Evolutionary conservation across 2,888 invertebrate genomes (phyloP).

Genomic region (Philaethria dido): DNA sequence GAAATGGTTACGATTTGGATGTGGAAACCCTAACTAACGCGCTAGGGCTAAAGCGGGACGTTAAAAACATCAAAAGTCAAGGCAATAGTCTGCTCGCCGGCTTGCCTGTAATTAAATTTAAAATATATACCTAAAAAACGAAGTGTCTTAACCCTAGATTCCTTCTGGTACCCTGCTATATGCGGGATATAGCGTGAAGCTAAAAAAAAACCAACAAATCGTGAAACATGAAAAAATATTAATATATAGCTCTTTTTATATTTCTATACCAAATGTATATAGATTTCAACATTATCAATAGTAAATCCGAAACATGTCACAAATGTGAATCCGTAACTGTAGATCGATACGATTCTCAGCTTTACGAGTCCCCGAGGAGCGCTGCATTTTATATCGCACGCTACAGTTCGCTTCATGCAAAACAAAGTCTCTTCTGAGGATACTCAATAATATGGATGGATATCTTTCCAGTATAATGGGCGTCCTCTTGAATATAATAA

Average conservation of each 20-base stretch:
- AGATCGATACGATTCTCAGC: slow-evolving; percentile 30
- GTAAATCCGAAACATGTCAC: slow-evolving; percentile 25
- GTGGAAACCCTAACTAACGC: no score
- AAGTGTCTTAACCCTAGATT: no score
- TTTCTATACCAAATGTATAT: neutral
- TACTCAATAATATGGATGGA: slow-evolving; percentile 14
- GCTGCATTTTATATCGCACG: slow-evolving; percentile 35
- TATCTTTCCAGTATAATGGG: slow-evolving; percentile 3
- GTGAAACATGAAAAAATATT: neutral
- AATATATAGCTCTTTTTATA: neutral
- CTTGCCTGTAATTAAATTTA: no score
- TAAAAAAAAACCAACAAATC: no score
- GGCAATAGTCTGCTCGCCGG: no score
- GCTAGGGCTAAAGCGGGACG: no score
- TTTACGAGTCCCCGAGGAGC: slow-evolving; percentile 35
- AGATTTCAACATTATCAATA: slow-evolving; percentile 4
- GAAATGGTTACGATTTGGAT: no score
- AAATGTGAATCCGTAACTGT: slow-evolving; percentile 26
- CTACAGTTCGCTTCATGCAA: slow-evolving; percentile 33
- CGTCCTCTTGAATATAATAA: neutral
- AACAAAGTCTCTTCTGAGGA: slow-evolving; percentile 32
- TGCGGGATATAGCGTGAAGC: no score
- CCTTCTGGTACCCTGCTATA: no score
- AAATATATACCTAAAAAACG: no score
- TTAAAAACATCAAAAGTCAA: no score